A percentile compares a stretch with the other conserved stretches of the same genome.
phyloP scores from a whole-genome alignment of 2,113 vertebrate genomes.

The Actinemys pallida region DNA sequence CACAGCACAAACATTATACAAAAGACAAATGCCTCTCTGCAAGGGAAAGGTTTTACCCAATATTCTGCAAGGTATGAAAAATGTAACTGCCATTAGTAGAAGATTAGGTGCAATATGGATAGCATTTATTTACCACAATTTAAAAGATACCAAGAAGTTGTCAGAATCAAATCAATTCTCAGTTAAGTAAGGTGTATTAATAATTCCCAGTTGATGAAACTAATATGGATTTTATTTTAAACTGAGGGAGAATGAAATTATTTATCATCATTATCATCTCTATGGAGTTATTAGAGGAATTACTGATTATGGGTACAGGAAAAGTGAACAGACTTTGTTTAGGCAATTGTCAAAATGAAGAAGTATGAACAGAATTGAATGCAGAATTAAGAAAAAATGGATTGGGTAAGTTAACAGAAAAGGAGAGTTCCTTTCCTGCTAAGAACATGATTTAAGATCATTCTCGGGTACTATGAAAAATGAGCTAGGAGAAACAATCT shows the following conservation, averaged over 20 bases:
- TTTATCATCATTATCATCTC: conserved; percentile 68
- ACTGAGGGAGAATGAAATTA: conserved; percentile 53
- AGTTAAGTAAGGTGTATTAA: conserved; percentile 63
- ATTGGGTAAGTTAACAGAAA: conserved; percentile 12
- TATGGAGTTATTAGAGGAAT: conserved; percentile 66
- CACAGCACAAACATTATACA: background rate
- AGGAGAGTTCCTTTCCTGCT: background rate
- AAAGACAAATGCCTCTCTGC: background rate
- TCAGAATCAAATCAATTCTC: conserved; percentile 70
- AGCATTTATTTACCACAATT: conserved; percentile 68
- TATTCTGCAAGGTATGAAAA: conserved; percentile 38
- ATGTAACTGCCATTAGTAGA: conserved; percentile 52
- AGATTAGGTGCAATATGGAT: conserved; percentile 63
- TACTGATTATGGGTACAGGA: conserved; percentile 61
- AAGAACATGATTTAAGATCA: background rate
- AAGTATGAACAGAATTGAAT: conserved; percentile 32
- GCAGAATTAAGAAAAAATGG: background rate
- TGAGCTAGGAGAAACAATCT: conserved; percentile 1
- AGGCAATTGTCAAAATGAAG: conserved; percentile 59
- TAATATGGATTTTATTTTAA: conserved; percentile 76
- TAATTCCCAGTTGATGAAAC: conserved; percentile 68
- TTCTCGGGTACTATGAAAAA: conserved; percentile 27
- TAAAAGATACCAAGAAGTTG: conserved; percentile 67
- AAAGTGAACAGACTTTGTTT: conserved; percentile 46
- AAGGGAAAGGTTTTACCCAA: conserved; percentile 5